phyloP scores from a whole-genome alignment of 2,113 vertebrate genomes.

The Probosciger aterrimus region DNA sequence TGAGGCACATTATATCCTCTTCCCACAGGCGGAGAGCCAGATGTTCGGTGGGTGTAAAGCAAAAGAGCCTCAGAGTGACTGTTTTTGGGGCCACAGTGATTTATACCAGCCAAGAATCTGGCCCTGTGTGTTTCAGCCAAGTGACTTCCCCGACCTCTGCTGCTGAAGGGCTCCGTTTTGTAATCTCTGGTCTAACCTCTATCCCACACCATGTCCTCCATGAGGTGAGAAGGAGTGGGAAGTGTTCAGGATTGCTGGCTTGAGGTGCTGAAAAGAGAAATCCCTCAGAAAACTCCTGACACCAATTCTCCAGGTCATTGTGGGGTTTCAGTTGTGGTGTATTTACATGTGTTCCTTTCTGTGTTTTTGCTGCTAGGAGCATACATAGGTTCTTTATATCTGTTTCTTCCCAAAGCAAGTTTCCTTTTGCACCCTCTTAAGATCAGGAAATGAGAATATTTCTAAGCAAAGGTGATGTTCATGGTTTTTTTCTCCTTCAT shows the following conservation, averaged over 20 bases:
- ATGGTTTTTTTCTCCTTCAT: not conserved
- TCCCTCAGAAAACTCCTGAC: not conserved
- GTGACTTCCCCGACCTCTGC: not conserved
- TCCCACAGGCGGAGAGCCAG: conserved; percentile 41
- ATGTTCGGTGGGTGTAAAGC: conserved; percentile 40
- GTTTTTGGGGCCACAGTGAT: not conserved
- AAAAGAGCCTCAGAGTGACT: not conserved
- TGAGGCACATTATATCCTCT: conserved; percentile 17
- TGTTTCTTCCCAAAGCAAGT: not conserved
- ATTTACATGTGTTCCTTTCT: not conserved
- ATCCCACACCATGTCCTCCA: accelerated
- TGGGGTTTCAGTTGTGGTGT: not conserved
- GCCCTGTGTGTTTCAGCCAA: not conserved
- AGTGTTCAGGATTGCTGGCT: not conserved
- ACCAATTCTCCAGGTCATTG: not conserved
- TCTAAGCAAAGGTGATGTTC: not conserved
- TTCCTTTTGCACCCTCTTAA: not conserved
- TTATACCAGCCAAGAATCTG: not conserved
- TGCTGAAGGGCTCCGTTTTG: not conserved
- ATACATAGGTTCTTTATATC: not conserved
- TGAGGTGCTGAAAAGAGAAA: not conserved
- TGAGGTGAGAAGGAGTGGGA: not conserved
- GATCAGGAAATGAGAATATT: conserved; percentile 1
- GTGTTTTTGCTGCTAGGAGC: not conserved
- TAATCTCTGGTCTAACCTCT: not conserved